Conservation (phyloP, 1,140 invertebrate genomes). For the Matsumurasca onukii region DNA sequence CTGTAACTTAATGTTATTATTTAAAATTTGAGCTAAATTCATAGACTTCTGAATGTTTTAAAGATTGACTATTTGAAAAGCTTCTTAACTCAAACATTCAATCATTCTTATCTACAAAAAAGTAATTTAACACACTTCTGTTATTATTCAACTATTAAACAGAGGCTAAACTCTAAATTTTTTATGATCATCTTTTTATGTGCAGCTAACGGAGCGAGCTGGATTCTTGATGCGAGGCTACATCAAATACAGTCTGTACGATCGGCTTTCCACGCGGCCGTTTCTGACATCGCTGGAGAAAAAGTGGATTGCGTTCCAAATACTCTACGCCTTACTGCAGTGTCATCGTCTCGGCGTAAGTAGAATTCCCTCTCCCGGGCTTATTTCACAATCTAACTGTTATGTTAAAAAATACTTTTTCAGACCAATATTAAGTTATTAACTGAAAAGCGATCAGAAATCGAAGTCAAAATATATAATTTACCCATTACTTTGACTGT, state of each 20-base stretch:
- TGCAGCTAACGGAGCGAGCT: conserved; percentile 85
- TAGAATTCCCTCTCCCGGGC: not conserved
- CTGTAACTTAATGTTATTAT: not conserved
- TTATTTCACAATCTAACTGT: not conserved
- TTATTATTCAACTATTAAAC: too few relatives aligned
- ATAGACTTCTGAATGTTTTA: too few relatives aligned
- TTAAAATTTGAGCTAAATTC: too few relatives aligned
- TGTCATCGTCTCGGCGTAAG: not conserved
- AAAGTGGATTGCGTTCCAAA: conserved; percentile 98
- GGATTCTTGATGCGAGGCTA: conserved; percentile 76
- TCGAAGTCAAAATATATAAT: too few relatives aligned
- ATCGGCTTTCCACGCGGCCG: conserved; percentile 93
- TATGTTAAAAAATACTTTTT: not conserved
- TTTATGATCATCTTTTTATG: too few relatives aligned
- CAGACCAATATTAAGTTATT: not conserved
- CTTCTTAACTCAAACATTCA: too few relatives aligned
- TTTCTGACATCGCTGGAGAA: conserved; percentile 95
- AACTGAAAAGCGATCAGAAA: not conserved
- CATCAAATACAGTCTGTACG: not conserved
- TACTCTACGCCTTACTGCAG: conserved; percentile 48
- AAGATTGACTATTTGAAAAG: too few relatives aligned
- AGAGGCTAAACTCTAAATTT: too few relatives aligned
- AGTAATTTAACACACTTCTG: too few relatives aligned
- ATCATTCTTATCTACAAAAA: too few relatives aligned
- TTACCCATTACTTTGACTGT: too few relatives aligned